These are phyloP conservation scores for Paragorgia papillata DNA, from an alignment of 92 coral and sea anemone genomes.

Conservation along the genomic window DNA sequence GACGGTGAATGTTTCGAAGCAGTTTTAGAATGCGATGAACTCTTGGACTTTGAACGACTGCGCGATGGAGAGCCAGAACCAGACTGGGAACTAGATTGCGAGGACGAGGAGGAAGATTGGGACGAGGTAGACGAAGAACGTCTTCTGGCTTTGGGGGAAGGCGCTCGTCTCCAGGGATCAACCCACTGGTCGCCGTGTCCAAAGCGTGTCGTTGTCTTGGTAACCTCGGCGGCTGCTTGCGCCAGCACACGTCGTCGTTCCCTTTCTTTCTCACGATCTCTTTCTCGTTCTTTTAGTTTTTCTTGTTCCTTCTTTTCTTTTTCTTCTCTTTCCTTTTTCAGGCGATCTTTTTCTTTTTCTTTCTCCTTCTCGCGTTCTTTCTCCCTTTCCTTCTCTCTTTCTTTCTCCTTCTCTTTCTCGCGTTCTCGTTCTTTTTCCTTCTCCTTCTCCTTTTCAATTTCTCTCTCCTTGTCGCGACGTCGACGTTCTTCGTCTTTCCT, in stretches of 20 bases:
- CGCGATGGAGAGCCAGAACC: slow-evolving; percentile 64
- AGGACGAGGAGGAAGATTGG: slow-evolving; percentile 84
- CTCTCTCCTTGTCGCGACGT: slow-evolving; percentile 44
- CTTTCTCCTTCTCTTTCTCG: slow-evolving; percentile 20
- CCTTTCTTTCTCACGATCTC: slow-evolving; percentile 39
- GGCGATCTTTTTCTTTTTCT: slow-evolving; percentile 35
- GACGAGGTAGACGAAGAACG: slow-evolving; percentile 74
- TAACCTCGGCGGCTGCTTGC: slow-evolving; percentile 42
- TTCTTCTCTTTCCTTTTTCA: slow-evolving; percentile 15
- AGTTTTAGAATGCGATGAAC: slow-evolving; percentile 1
- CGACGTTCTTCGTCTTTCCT: slow-evolving; percentile 46
- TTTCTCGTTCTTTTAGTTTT: slow-evolving; percentile 30
- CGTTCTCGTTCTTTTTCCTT: slow-evolving; percentile 23
- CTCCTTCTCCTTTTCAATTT: slow-evolving; percentile 28
- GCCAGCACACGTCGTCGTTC: slow-evolving; percentile 33
- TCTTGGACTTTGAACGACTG: slow-evolving; percentile 21
- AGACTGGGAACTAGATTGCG: slow-evolving; percentile 89
- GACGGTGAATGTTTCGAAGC: slow-evolving; percentile 38
- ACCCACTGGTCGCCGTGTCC: slow-evolving; percentile 47
- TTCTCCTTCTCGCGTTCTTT: slow-evolving; percentile 26
- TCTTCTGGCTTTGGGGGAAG: slow-evolving; percentile 36
- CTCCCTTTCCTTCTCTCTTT: slow-evolving; percentile 35
- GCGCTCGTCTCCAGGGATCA: slow-evolving; percentile 44
- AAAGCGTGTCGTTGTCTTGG: slow-evolving; percentile 36
- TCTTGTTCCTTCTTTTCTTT: slow-evolving; percentile 16